These are phyloP conservation scores for Protodeltote pygarga DNA, from an alignment of 2,888 invertebrate genomes.

Conservation along the genomic window DNA sequence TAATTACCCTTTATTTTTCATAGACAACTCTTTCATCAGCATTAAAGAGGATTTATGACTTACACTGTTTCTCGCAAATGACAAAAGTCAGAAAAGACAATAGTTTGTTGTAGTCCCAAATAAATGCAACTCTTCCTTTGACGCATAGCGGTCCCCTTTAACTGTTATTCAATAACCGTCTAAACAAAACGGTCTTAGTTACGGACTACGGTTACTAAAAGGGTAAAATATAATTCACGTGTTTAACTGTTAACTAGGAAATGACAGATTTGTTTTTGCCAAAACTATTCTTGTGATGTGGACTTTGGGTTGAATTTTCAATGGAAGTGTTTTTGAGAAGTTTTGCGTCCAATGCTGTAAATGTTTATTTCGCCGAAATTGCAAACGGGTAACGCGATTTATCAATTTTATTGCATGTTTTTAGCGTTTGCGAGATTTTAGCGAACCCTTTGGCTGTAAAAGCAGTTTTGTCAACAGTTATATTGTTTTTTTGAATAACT, in stretches of 20 bases:
- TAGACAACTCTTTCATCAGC: conserved; percentile 65
- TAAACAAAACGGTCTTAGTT: conserved; percentile 72
- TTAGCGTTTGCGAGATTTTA: conserved; percentile 60
- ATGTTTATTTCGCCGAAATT: conserved; percentile 62
- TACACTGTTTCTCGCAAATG: conserved; percentile 66
- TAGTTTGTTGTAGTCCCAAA: conserved; percentile 64
- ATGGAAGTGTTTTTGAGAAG: background rate
- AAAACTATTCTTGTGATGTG: conserved; percentile 30
- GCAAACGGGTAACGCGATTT: conserved; percentile 68
- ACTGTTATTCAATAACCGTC: conserved; percentile 69
- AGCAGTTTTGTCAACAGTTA: conserved; percentile 56
- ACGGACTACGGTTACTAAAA: conserved; percentile 79
- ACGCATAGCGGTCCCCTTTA: conserved; percentile 77
- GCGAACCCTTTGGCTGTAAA: conserved; percentile 70
- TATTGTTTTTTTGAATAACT: conserved; percentile 43
- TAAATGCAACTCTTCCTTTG: conserved; percentile 81
- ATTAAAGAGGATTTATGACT: conserved; percentile 75
- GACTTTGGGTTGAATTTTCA: background rate
- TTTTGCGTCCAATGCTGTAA: conserved; percentile 47
- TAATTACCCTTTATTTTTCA: conserved; percentile 77
- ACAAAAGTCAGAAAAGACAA: conserved; percentile 62
- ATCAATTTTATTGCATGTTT: conserved; percentile 62
- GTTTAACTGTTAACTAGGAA: conserved; percentile 46
- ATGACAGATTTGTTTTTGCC: background rate
- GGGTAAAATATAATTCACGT: conserved; percentile 69